Evolutionary conservation across 1,140 invertebrate genomes (phyloP), one percentile per base, ranked within the genome.

Genomic region (Cylas formicarius): DNA sequence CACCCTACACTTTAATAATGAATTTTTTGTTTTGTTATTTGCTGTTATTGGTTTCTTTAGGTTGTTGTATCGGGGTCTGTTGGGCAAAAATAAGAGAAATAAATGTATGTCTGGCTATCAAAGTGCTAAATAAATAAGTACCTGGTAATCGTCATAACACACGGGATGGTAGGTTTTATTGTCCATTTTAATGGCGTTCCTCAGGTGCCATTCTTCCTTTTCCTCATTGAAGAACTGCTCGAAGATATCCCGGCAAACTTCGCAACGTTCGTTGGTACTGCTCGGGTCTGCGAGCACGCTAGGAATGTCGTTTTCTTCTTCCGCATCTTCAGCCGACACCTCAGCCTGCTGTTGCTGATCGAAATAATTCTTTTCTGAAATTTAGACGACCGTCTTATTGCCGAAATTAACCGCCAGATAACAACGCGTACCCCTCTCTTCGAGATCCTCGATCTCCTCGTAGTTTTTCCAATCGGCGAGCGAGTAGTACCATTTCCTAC

Each of bases 191-290:
- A 94, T 71, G 1, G 92, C 88, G 60, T 90, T 84, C 41, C 80
- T 74, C 5, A 97, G 69, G 61, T 94, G 88, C 94, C 94, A 98
- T 62, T 95, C 93, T 66, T 97, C 93, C 37, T 82, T 82, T 57
- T 97, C 93, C 68, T 97, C 89, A 60, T 94, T 85, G 71, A 88
- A 97, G 70, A 92, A 94, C 62, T 90, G 81, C 43, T 94, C 86
- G 67, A 98, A 96, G 32, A 72, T 72, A 68, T 98, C 93, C 19
- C 82, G 77, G 65, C 94, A 98, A 17, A 95, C 81, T 52, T 84
- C 80, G 71, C 93, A 98, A 13, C 71, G 63, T 17, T 78, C 73
- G 51, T 78, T 71, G 42, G 73, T 70, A 2, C 71, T 65, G 18
- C 70, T 67, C 3, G 67, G 65, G 37, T 76, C 76, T 2, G 78